phyloP scores from a whole-genome alignment of 23 tunicate species.

The Ascidia mentula region DNA sequence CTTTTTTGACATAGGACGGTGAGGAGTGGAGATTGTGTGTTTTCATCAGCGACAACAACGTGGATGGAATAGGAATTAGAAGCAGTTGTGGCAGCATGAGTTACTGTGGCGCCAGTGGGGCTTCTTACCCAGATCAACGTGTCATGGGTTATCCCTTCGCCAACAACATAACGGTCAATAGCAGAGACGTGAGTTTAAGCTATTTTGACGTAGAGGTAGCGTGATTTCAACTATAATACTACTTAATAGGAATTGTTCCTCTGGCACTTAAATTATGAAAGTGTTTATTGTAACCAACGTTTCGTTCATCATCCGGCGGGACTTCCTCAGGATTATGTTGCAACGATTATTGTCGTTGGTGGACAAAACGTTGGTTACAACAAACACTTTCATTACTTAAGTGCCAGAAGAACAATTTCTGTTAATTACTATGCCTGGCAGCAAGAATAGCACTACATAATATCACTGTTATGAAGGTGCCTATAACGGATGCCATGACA shows the following conservation, averaged over 20 bases:
- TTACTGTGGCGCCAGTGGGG: constrained; percentile 73
- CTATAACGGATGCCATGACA: constrained; percentile 35
- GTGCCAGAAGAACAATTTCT: too few relatives aligned
- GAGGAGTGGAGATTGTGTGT: constrained; percentile 75
- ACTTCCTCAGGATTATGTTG: too few relatives aligned
- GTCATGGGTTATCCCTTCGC: constrained; percentile 88
- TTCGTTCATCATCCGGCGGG: too few relatives aligned
- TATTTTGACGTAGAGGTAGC: neutral
- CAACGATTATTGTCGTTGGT: too few relatives aligned
- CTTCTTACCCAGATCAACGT: constrained; percentile 65
- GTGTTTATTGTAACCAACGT: too few relatives aligned
- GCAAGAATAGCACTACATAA: too few relatives aligned
- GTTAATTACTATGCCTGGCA: too few relatives aligned
- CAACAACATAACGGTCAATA: constrained; percentile 35
- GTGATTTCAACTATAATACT: too few relatives aligned
- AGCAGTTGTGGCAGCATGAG: constrained; percentile 88
- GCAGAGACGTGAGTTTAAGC: constrained; percentile 13
- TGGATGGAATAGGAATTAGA: constrained; percentile 45
- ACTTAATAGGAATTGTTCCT: too few relatives aligned
- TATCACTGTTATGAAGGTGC: constrained; percentile 13
- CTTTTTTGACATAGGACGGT: constrained; percentile 51
- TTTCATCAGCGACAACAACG: constrained; percentile 73
- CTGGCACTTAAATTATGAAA: too few relatives aligned
- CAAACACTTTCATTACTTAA: too few relatives aligned
- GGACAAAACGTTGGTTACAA: too few relatives aligned